Base-by-base conservation (phyloP, 2,888 invertebrate genomes). In the Volucella inanis region DNA sequence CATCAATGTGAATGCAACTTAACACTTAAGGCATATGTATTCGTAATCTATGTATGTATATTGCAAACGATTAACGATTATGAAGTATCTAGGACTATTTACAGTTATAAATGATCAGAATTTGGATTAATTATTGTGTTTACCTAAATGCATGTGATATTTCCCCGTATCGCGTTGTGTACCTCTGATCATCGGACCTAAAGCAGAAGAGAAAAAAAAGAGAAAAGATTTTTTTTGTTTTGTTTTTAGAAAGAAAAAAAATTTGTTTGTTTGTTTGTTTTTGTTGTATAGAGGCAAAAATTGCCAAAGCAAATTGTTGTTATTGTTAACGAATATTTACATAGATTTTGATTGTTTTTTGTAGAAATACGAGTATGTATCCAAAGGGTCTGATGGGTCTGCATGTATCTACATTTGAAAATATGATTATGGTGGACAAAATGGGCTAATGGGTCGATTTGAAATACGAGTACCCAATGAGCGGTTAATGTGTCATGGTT, bases 61-160 rank as follows among this genome's bases (percentile, higher is more conserved):
- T 22, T 22, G 22, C 1, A 22, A 22, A 49, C 14, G 12, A 14
- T 45, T 11, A 18, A 50, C 15, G 14, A 50, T 39, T 22, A 52
- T 18, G 8, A 31, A 31, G 31, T 31, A 31, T 31, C 31, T 54
- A 67, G 22, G 31, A 67, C 41, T 57, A 62, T 50, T 50, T 64
- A 70, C 55, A 64, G 61, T 59, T 67, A 52, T 61, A 72, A 57
- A 59, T 47, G 65, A 15, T 65, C 65, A 52, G 67, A 76, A 76
- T 76, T 64, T 57, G 43, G 41, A 49, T 15, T 52, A 61, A 45
- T 59, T 54, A 12, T 71, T 59, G 57, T 50, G 71, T 76, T 91
- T 91, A 91, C 91, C 91, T 91, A 91, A 91, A 89, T 90, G 90
- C 88, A 90, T 90, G 89, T 90, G 91, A 90, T 90, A 90, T 90